Base-by-base conservation (phyloP, 2,797 vertebrate genomes). In the Oophaga sylvatica region DNA sequence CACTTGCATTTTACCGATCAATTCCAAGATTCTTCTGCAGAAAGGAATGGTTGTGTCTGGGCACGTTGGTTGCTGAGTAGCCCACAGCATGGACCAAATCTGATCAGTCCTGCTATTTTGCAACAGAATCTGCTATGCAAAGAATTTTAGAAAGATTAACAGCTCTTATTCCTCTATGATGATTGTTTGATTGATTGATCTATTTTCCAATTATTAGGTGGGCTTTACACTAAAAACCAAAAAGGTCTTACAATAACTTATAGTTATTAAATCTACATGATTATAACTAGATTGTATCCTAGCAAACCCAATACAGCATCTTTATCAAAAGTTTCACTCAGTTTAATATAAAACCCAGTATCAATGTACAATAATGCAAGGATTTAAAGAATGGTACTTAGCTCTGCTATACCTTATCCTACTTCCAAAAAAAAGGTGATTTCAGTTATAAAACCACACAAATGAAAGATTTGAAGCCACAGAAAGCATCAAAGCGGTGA, bases 401-500 rank as follows among this genome's bases (percentile, higher is more conserved):
- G 71, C 70, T 68, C 80, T 83, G 22, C 29, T 31, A 68, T 78
- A 62, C 6, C 68, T 89, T 85, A 81, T 86, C 73, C 87, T 75
- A 81, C 83, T 81, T 89, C 59, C 60, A 70, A 81, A 81, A 88
- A 88, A 87, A 85, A 88, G 79, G 62, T 15, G 35, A 78, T 82
- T 83, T 87, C 73, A 86, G 73, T 80, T 89, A 73, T 78, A 83
- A 84, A 89, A 83, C 88, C 88, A 83, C 84, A 89, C 84, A 89
- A 83, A 89, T 89, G 80, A 89, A 89, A 89, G 80, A 79, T 73
- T 70, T 75, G 88, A 83, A 89, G 84, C 80, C 88, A 83, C 76
- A 83, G 88, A 89, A 89, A 83, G 77, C 88, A 89, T 89, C 80
- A 89, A 89, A 89, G 88, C 65, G 20, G 63, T 65, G 62, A 87